Evolutionary conservation across 2,888 invertebrate species (phyloP).

Genomic region (Leptarthrus brevirostris): DNA sequence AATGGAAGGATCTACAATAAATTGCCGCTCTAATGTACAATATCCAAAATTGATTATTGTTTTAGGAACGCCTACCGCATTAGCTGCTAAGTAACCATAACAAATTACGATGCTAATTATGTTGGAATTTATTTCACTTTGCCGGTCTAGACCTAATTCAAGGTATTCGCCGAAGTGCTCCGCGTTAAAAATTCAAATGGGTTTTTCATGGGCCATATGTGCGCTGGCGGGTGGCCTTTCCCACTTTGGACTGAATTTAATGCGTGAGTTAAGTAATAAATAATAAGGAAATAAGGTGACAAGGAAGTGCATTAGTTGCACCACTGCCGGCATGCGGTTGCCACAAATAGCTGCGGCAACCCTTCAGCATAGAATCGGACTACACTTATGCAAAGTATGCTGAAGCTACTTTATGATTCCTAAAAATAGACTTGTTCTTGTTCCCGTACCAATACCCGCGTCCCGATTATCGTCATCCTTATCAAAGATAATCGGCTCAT

Average conservation of each 20-base stretch:
- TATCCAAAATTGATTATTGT: too few relatives aligned
- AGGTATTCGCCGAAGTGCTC: too few relatives aligned
- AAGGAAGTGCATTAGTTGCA: conserved; percentile 41
- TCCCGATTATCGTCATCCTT: conserved; percentile 21
- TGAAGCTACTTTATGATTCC: conserved; percentile 21
- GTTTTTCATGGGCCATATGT: conserved; percentile 33
- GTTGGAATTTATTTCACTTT: too few relatives aligned
- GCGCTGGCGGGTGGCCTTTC: neutral
- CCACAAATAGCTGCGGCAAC: neutral
- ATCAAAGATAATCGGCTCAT: conserved; percentile 47
- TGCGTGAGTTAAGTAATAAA: conserved; percentile 22
- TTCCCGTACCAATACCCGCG: neutral
- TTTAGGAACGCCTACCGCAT: too few relatives aligned
- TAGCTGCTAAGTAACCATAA: too few relatives aligned
- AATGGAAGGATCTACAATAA: too few relatives aligned
- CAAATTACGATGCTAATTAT: too few relatives aligned
- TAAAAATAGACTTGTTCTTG: conserved; percentile 28
- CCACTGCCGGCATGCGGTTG: neutral
- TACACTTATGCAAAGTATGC: conserved; percentile 12
- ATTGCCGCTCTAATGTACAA: too few relatives aligned
- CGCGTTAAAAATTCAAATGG: conserved; percentile 38
- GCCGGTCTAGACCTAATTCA: too few relatives aligned
- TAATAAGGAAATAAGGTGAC: conserved; percentile 43
- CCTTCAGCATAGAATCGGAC: neutral
- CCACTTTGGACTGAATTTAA: conserved; percentile 26